Evolutionary conservation across 2,113 vertebrate species (phyloP).

Genomic region (Phocoena sinus): DNA sequence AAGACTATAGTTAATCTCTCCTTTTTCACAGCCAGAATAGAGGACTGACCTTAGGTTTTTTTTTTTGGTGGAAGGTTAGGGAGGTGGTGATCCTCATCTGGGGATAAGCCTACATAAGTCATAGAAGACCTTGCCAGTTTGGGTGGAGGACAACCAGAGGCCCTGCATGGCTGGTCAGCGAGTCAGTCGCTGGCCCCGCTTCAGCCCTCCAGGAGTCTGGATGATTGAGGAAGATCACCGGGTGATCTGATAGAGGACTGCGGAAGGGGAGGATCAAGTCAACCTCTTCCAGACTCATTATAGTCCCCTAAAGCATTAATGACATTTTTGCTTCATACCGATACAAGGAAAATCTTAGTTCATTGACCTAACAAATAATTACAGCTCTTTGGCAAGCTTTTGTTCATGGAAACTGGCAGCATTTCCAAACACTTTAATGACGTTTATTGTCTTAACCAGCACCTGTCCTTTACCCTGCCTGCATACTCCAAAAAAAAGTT

Average conservation of each 20-base stretch:
- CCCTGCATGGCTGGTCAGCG: not conserved
- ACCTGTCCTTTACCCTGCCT: constrained; percentile 45
- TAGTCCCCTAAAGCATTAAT: not conserved
- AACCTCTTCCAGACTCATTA: not conserved
- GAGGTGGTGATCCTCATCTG: not conserved
- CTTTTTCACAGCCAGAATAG: not conserved
- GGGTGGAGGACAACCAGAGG: not conserved
- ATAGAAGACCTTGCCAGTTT: not conserved
- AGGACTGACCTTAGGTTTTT: not conserved
- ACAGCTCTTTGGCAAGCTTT: constrained; percentile 42
- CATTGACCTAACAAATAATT: constrained; percentile 30
- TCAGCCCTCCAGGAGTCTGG: not conserved
- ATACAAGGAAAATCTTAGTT: constrained; percentile 36
- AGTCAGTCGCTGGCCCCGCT: not conserved
- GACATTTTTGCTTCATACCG: constrained; percentile 44
- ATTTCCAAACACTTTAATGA: not conserved
- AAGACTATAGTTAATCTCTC: not conserved
- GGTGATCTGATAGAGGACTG: not conserved
- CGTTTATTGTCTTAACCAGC: constrained; percentile 50
- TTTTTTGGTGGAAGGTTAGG: not conserved
- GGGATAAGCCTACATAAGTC: not conserved
- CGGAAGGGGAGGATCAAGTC: not conserved
- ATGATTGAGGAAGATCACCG: not conserved
- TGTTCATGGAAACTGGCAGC: constrained; percentile 21
- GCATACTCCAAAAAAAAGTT: constrained; percentile 11